phyloP scores from a whole-genome alignment of 2,797 vertebrate species.

The Amniataba percoides region DNA sequence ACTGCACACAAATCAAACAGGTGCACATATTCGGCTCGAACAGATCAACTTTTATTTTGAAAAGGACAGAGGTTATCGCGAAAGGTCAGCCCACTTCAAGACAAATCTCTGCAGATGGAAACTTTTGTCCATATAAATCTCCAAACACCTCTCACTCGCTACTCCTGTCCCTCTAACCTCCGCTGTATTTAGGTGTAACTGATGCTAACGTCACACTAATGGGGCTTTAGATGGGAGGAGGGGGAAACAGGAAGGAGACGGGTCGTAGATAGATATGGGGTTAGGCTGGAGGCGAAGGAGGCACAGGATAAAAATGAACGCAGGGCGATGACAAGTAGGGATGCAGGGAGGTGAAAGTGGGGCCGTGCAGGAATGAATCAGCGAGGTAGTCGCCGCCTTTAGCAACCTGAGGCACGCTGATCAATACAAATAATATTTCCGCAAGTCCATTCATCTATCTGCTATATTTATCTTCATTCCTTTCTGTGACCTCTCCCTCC shows the following conservation, averaged over 20 bases:
- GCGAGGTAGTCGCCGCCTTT: constrained; percentile 23
- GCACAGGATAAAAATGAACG: constrained; percentile 37
- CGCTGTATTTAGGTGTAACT: constrained; percentile 38
- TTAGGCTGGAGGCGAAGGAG: constrained; percentile 37
- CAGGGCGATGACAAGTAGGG: constrained; percentile 29
- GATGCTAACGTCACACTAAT: constrained; percentile 56
- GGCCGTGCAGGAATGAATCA: constrained; percentile 46
- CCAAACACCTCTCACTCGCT: constrained; percentile 23
- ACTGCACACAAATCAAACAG: no score
- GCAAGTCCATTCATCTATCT: constrained; percentile 45
- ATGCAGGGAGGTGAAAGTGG: constrained; percentile 36
- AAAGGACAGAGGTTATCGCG: not conserved
- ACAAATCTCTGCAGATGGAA: constrained; percentile 49
- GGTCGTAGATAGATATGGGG: constrained; percentile 35
- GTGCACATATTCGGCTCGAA: not conserved
- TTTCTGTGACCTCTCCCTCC: constrained; percentile 11
- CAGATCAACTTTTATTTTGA: constrained; percentile 26
- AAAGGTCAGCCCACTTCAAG: constrained; percentile 31
- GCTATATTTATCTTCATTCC: constrained; percentile 45
- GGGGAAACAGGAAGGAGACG: not conserved
- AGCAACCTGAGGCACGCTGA: constrained; percentile 36
- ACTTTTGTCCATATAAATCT: constrained; percentile 32
- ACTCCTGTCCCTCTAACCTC: constrained; percentile 3
- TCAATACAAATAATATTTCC: constrained; percentile 62
- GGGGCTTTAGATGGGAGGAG: constrained; percentile 28